Conservation (phyloP, 1,140 invertebrate species). For the Oscheius sp. region DNA sequence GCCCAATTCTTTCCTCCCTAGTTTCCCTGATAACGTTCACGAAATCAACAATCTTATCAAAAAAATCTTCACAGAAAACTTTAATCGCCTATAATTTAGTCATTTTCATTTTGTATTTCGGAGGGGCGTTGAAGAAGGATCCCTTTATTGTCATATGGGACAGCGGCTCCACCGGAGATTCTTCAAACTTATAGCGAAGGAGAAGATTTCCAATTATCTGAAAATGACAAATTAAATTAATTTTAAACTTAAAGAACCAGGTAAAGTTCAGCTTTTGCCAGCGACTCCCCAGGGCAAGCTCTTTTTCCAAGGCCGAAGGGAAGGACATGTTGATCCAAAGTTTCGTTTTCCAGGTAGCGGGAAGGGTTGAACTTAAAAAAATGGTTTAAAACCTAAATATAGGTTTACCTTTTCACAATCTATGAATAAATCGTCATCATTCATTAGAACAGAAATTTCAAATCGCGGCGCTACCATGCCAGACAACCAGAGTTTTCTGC, state of each 20-base stretch:
- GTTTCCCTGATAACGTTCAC: no score
- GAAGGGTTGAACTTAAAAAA: background rate
- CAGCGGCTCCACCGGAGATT: no score
- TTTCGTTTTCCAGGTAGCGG: background rate
- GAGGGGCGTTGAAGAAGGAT: no score
- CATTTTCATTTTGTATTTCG: no score
- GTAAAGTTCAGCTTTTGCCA: conserved; percentile 35
- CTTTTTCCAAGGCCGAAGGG: conserved; percentile 38
- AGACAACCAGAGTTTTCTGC: no score
- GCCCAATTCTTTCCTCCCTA: no score
- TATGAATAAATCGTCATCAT: conserved; percentile 22
- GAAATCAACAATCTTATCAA: no score
- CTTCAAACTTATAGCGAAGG: background rate
- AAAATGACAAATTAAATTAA: no score
- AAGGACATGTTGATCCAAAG: conserved; percentile 13
- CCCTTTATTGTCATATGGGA: no score
- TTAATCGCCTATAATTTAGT: no score
- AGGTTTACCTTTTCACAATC: conserved; percentile 22
- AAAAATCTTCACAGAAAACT: no score
- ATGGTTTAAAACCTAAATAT: conserved; percentile 7
- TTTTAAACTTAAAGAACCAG: conserved; percentile 1
- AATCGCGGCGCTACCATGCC: no score
- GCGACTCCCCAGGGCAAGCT: conserved; percentile 27
- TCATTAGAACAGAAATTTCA: conserved; percentile 26
- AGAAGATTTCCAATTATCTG: background rate